phyloP scores from a whole-genome alignment of 2,888 invertebrate genomes.

The Ganaspis brasiliensis region DNA sequence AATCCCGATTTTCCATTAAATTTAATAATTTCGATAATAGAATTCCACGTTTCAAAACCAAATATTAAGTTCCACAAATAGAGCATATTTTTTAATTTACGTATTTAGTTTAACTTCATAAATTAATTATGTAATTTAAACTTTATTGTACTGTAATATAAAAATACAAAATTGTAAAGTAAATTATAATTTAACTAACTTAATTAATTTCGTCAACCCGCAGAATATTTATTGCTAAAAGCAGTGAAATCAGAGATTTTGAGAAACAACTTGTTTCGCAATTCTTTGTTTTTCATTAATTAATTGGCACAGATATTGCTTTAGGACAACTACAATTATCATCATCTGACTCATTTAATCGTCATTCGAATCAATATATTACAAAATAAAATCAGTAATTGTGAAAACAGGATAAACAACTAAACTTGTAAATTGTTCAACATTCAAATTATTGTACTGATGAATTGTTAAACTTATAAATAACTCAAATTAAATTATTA shows the following conservation, averaged over 20 bases:
- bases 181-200: too few species aligned
- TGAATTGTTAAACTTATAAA: too few species aligned
- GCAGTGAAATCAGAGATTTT: neutral
- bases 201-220: neutral
- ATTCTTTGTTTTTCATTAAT: neutral
- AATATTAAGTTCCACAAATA: slow-evolving; percentile 1
- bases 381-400: too few species aligned
- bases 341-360: neutral
- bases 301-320: neutral
- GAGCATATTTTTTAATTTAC: slow-evolving; percentile 5
- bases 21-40: slow-evolving; percentile 12
- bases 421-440: too few species aligned
- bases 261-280: neutral
- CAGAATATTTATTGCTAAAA: slow-evolving; percentile 1
- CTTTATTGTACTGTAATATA: too few species aligned
- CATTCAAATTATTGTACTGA: too few species aligned
- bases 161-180: too few species aligned
- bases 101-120: too few species aligned
- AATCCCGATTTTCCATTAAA: neutral
- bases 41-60: neutral
- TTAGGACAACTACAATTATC: neutral
- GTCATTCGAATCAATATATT: too few species aligned
- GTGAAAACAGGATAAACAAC: too few species aligned
- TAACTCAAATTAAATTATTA: too few species aligned
- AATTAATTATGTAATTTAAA: too few species aligned